Conservation (phyloP, 1,140 invertebrate genomes). For the Drosophila melanica region DNA sequence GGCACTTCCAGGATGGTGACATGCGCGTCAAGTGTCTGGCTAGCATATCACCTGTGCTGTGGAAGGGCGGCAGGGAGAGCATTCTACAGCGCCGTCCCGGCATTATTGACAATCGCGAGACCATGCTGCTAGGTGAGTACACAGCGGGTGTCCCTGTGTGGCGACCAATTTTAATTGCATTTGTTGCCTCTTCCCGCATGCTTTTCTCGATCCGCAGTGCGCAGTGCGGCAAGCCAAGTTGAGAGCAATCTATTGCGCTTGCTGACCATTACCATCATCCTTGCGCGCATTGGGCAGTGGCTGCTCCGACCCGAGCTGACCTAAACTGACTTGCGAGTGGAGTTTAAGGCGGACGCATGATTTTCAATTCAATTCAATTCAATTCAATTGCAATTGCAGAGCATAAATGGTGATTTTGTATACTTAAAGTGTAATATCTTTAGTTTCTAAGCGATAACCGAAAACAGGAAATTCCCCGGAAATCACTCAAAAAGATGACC, state of each 20-base stretch:
- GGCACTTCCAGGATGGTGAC: slow-evolving; percentile 85
- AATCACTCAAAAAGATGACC: slow-evolving; percentile 24
- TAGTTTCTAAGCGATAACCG: slow-evolving; percentile 65
- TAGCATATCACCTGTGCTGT: slow-evolving; percentile 86
- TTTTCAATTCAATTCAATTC: slow-evolving; percentile 77
- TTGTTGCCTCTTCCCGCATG: neutral
- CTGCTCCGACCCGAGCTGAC: slow-evolving; percentile 69
- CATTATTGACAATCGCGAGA: slow-evolving; percentile 86
- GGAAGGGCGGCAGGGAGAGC: slow-evolving; percentile 86
- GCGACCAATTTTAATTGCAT: slow-evolving; percentile 29
- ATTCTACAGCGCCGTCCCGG: slow-evolving; percentile 85
- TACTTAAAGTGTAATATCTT: slow-evolving; percentile 82
- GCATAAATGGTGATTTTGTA: slow-evolving; percentile 82
- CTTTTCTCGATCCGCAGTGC: slow-evolving; percentile 46
- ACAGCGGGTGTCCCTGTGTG: neutral
- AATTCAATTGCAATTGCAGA: slow-evolving; percentile 82
- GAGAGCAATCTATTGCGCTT: slow-evolving; percentile 57
- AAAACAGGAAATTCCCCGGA: slow-evolving; percentile 26
- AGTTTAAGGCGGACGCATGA: slow-evolving; percentile 25
- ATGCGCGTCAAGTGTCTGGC: slow-evolving; percentile 87
- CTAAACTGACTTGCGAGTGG: slow-evolving; percentile 34
- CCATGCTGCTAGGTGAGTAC: slow-evolving; percentile 86
- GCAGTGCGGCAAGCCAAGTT: slow-evolving; percentile 59
- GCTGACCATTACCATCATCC: slow-evolving; percentile 69
- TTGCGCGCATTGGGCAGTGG: slow-evolving; percentile 73